Conservation (phyloP, 2,888 invertebrate genomes). For the Drosophila melanocephala region DNA sequence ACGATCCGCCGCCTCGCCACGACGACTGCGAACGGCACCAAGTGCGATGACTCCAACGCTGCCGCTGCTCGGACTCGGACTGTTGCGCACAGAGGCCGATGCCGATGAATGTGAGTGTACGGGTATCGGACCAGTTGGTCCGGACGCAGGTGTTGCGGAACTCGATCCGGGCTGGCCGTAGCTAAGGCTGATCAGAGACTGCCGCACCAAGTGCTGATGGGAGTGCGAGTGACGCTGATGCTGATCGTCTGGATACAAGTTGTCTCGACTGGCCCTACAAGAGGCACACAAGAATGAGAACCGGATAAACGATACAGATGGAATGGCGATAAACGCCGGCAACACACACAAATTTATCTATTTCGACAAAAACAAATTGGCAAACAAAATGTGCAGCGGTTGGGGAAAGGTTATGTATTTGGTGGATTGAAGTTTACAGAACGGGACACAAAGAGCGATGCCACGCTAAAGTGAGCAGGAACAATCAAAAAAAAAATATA, state of each 20-base stretch:
- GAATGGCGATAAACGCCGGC: slow-evolving; percentile 55
- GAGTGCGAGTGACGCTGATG: slow-evolving; percentile 81
- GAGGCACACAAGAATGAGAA: slow-evolving; percentile 71
- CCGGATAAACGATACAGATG: slow-evolving; percentile 40
- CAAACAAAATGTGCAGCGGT: slow-evolving; percentile 29
- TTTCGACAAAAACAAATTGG: slow-evolving; percentile 33
- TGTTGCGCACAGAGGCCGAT: slow-evolving; percentile 49
- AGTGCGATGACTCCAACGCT: slow-evolving; percentile 53
- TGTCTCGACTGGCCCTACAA: slow-evolving; percentile 84
- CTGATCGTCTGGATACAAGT: slow-evolving; percentile 82
- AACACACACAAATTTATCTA: slow-evolving; percentile 70
- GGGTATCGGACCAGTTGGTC: slow-evolving; percentile 51
- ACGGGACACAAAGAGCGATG: slow-evolving; percentile 30
- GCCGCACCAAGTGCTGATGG: slow-evolving; percentile 84
- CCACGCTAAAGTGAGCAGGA: slow-evolving; percentile 79
- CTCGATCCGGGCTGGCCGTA: slow-evolving; percentile 78
- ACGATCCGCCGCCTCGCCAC: slow-evolving; percentile 41
- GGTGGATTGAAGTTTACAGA: neutral
- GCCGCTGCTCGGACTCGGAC: slow-evolving; percentile 62
- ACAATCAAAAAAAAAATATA: slow-evolving; percentile 45
- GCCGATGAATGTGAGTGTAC: slow-evolving; percentile 51
- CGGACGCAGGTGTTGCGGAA: slow-evolving; percentile 33
- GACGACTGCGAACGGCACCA: slow-evolving; percentile 45
- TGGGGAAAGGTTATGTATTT: slow-evolving; percentile 1
- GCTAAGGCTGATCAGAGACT: slow-evolving; percentile 85